phyloP scores from a whole-genome alignment of 2,113 vertebrate species.

The Struthidea cinerea region DNA sequence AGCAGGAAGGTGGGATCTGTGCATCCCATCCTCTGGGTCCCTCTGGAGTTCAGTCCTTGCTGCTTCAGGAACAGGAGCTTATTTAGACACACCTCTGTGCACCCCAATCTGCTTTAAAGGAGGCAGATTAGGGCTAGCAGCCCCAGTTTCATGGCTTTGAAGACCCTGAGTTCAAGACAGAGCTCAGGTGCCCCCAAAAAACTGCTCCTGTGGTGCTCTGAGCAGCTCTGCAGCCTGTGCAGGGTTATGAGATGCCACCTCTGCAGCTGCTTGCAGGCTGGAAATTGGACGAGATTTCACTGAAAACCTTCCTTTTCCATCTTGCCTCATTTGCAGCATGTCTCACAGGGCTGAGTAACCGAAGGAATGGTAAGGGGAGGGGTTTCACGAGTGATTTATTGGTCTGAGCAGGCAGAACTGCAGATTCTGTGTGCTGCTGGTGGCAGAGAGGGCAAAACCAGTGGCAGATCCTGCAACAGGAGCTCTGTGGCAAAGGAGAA shows the following conservation, averaged over 20 bases:
- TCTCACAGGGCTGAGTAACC: neutral
- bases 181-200: neutral
- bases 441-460: neutral
- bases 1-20: neutral
- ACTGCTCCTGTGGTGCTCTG: neutral
- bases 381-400: neutral
- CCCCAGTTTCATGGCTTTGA: fast-evolving
- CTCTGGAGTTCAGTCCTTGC: neutral
- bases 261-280: neutral
- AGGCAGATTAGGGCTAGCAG: neutral
- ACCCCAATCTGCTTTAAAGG: neutral
- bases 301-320: neutral
- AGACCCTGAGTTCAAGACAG: neutral
- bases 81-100: fast-evolving
- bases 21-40: neutral
- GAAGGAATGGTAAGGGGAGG: neutral
- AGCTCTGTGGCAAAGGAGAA: conserved; percentile 11
- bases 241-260: neutral
- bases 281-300: neutral
- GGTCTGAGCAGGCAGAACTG: neutral
- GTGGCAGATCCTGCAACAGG: neutral
- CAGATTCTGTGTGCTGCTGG: neutral
- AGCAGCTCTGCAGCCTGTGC: neutral
- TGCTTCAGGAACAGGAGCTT: neutral
- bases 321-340: neutral